Evolutionary conservation across 2,888 invertebrate species (phyloP).

Genomic region (Amiota mariae): DNA sequence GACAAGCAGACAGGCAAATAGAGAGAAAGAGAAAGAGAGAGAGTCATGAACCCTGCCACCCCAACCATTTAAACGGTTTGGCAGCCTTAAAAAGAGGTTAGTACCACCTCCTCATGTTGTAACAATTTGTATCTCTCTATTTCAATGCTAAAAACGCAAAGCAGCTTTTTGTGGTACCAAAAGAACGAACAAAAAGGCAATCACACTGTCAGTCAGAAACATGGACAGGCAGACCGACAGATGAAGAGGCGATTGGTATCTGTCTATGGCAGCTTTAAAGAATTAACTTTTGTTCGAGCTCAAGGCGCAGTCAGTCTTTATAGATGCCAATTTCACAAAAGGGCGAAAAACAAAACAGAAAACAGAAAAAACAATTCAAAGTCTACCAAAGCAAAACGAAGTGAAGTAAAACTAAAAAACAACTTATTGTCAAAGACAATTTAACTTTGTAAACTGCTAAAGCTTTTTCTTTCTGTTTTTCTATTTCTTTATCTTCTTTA

Average conservation of each 20-base stretch:
- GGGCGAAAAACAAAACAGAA: no score
- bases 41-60: not conserved
- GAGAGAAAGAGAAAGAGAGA: no score
- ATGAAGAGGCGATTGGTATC: not conserved
- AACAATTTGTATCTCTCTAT: slow-evolving; percentile 14
- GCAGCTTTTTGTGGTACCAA: not conserved
- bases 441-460: slow-evolving; percentile 65
- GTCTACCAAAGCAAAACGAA: not conserved
- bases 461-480: not conserved
- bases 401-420: slow-evolving; percentile 18
- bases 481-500: not conserved
- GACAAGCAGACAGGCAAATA: no score
- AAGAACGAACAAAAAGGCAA: slow-evolving; percentile 6
- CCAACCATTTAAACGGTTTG: not conserved
- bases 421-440: slow-evolving; percentile 65
- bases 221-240: not conserved
- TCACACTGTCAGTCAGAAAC: not conserved
- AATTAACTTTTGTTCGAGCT: slow-evolving; percentile 11
- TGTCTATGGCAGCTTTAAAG: slow-evolving; percentile 9
- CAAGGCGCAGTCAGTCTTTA: not conserved
- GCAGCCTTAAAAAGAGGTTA: not conserved
- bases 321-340: no score
- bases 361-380: no score
- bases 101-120: not conserved
- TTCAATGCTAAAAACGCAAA: not conserved